Evolutionary conservation across 37 sponge, comb jelly and placozoan species (phyloP), one percentile per base, ranked within the genome.

Genomic region (Axinella damicornis): DNA sequence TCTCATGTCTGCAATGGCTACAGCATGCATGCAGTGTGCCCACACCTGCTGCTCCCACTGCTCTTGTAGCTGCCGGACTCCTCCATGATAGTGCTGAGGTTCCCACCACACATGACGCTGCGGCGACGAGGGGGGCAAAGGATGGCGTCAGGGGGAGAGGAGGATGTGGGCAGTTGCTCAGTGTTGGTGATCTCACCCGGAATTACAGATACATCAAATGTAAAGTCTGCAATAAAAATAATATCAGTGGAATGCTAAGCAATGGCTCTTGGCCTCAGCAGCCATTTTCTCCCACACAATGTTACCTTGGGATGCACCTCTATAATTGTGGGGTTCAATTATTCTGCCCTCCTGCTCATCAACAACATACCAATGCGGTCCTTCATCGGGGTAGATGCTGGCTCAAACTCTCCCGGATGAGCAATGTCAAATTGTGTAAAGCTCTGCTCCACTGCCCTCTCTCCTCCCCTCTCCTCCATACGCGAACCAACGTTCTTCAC

Each of bases 31-130:
- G n/a, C n/a, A n/a, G n/a, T n/a, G n/a, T n/a, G n/a, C n/a, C 5
- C n/a, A n/a, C n/a, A n/a, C n/a, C n/a, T n/a, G n/a, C 66, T 57
- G 59, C 56, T 76, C 39, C 57, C 35, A 56, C 85, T 85, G 66
- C 69, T 66, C 53, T 76, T 75, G 53, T 30, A 66, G 40, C 85
- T 85, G 53, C 56, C 39, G 14, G 87, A 71, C 74, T 86, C 87
- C 62, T 86, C 87, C 0, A 37, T 54, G 52, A 86, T 86, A 34
- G 87, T 69, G 73, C 57, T 53, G 20, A 86, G 76, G 57, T 69
- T 54, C 35, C 57, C 57, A 15, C 15, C 57, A 20, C 17, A 15
- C 57, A 15, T 18, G 18, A 15, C 57, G 27, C 6, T 12, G n/a
- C 21, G 53, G 2, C 52, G 40, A 21, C 53, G 17, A 5, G 17